Conservation (phyloP, 2,113 vertebrate genomes). For the Gasterosteus aculeatus region DNA sequence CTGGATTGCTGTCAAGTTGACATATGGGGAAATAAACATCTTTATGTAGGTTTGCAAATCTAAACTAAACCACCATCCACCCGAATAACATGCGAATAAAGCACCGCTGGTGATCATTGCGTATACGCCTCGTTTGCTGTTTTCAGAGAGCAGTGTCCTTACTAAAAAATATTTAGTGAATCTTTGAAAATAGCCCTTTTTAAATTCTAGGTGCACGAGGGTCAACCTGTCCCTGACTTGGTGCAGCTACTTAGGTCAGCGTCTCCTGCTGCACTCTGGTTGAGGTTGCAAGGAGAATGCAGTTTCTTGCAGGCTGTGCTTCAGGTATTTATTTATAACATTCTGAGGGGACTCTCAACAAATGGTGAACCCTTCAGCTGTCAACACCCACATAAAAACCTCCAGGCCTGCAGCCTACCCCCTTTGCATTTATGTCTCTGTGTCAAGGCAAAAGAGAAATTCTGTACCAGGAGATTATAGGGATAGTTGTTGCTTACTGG, state of each 20-base stretch:
- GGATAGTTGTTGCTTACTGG: slow-evolving; percentile 29
- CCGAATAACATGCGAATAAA: background rate
- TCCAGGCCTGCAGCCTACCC: slow-evolving; percentile 24
- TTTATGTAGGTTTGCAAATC: background rate
- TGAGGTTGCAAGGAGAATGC: slow-evolving; percentile 18
- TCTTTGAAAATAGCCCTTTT: slow-evolving; percentile 35
- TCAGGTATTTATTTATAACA: slow-evolving; percentile 54
- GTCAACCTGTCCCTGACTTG: slow-evolving; percentile 2
- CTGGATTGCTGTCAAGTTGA: background rate
- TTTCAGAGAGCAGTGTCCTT: background rate
- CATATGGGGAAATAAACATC: background rate
- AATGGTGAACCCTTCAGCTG: slow-evolving; percentile 61
- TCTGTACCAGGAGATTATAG: slow-evolving; percentile 29
- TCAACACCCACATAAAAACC: slow-evolving; percentile 52
- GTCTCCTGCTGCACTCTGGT: slow-evolving; percentile 14
- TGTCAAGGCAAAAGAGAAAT: slow-evolving; percentile 24
- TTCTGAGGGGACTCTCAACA: slow-evolving; percentile 44
- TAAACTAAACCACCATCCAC: background rate
- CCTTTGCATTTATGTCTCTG: slow-evolving; percentile 49
- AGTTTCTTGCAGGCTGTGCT: slow-evolving; percentile 26
- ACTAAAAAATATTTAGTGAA: background rate
- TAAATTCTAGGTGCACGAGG: slow-evolving; percentile 25
- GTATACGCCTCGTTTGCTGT: background rate
- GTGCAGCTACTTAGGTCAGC: slow-evolving; percentile 36
- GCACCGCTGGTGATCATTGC: background rate